Evolutionary conservation across 2,113 vertebrate species (phyloP).

Genomic region (Brevimyrus niger): DNA sequence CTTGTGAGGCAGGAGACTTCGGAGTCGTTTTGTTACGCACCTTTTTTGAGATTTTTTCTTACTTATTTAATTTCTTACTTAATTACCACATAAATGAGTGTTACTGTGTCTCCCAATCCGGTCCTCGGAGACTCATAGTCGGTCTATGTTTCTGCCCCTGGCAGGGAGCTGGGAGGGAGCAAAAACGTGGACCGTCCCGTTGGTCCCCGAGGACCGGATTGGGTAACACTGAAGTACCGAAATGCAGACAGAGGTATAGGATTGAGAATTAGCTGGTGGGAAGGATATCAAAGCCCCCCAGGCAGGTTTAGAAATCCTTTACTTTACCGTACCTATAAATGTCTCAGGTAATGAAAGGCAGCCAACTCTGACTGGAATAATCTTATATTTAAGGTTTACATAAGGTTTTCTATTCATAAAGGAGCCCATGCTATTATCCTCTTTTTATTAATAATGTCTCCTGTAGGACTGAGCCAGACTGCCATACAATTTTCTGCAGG

Average conservation of each 20-base stretch:
- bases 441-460: background rate
- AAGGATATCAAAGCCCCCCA: background rate
- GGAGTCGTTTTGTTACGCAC: background rate
- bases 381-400: background rate
- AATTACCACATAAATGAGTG: background rate
- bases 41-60: background rate
- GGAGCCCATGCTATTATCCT: background rate
- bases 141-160: background rate
- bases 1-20: background rate
- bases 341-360: background rate
- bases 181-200: background rate
- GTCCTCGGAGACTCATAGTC: background rate
- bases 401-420: background rate
- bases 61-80: background rate
- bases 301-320: background rate
- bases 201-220: background rate
- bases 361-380: background rate
- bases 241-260: background rate
- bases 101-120: background rate
- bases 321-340: background rate
- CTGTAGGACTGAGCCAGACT: background rate
- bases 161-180: background rate
- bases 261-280: background rate
- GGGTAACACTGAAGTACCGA: background rate
- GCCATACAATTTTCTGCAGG: background rate